These are phyloP conservation scores for Drosophila peninsularis DNA, from an alignment of 2,888 invertebrate genomes.

Conservation along the genomic window DNA sequence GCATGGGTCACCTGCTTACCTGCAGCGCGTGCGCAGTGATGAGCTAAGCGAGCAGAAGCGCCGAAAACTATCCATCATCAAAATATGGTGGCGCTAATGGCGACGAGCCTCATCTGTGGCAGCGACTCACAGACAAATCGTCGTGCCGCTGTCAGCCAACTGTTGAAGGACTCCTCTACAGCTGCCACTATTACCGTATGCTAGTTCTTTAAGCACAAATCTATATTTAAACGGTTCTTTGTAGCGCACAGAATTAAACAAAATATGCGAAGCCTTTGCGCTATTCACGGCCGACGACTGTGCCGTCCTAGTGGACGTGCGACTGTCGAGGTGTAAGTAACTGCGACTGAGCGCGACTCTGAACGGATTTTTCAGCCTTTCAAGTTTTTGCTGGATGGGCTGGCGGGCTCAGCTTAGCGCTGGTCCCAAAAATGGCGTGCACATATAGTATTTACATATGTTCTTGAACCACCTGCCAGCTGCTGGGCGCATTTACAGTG, in stretches of 20 bases:
- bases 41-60: constrained; percentile 59
- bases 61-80: constrained; percentile 73
- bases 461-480: constrained; percentile 60
- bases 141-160: constrained; percentile 50
- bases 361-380: constrained; percentile 48
- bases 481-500: constrained; percentile 35
- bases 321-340: constrained; percentile 67
- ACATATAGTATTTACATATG: constrained; percentile 70
- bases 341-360: constrained; percentile 48
- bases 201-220: constrained; percentile 28
- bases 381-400: constrained; percentile 46
- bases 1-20: constrained; percentile 51
- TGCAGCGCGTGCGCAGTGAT: constrained; percentile 70
- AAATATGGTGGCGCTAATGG: constrained; percentile 1
- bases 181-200: neutral
- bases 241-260: constrained; percentile 13
- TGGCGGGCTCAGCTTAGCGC: constrained; percentile 10
- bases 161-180: constrained; percentile 33
- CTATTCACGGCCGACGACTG: constrained; percentile 39
- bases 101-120: constrained; percentile 20
- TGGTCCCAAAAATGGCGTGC: constrained; percentile 65
- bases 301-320: constrained; percentile 26
- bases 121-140: neutral
- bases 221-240: constrained; percentile 41
- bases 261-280: constrained; percentile 44